A percentile compares a stretch with the other conserved stretches of the same genome.
These are phyloP conservation scores for Valencia hispanica DNA, from an alignment of 2,797 vertebrate species.

Conservation along the genomic window DNA sequence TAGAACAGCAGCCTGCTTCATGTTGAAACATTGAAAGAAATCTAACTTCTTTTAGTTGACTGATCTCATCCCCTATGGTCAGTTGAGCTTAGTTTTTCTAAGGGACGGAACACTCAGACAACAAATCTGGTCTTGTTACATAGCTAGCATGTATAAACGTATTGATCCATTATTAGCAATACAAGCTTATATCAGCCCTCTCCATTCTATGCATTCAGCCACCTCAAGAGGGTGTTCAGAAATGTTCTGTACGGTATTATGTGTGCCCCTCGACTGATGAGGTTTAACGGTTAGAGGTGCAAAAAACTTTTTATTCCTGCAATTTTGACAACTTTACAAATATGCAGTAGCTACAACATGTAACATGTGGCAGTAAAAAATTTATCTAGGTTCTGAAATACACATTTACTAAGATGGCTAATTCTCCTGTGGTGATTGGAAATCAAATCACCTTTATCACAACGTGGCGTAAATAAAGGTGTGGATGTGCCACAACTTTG, in stretches of 20 bases:
- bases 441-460: background rate
- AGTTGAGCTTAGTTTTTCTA: constrained; percentile 9
- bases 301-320: background rate
- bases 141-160: background rate
- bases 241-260: background rate
- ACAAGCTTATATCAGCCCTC: background rate
- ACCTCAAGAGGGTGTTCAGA: background rate
- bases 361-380: background rate
- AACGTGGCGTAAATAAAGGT: background rate
- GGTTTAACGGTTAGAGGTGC: background rate
- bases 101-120: background rate
- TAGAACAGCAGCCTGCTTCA: constrained; percentile 18
- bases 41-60: constrained; percentile 17
- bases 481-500: background rate
- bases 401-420: background rate
- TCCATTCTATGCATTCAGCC: background rate
- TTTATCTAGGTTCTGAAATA: background rate
- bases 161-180: background rate
- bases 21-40: background rate
- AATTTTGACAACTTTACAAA: background rate
- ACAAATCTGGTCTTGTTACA: background rate
- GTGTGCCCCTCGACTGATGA: background rate
- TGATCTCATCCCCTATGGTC: constrained; percentile 14
- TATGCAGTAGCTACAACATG: too few species aligned
- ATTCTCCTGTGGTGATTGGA: background rate